Conservation (phyloP, 2,888 invertebrate species). For the Campoletis raptor region DNA sequence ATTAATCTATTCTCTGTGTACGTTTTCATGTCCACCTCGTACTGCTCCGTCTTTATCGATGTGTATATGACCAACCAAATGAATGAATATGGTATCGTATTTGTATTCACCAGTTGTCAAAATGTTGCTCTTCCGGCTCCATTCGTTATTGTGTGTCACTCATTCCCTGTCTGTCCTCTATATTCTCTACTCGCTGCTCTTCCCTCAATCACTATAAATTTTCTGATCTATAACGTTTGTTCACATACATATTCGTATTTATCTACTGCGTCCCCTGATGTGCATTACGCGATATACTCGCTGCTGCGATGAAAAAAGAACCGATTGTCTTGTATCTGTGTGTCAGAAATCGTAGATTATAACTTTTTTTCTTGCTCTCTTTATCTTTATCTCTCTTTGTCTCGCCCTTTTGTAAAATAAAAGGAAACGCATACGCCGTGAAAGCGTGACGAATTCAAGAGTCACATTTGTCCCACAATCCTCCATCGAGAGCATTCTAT, state of each 20-base stretch:
- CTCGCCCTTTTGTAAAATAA: neutral
- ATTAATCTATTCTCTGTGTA: neutral
- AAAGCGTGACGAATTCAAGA: slow-evolving; percentile 31
- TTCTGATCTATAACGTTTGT: neutral
- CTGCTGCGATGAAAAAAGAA: neutral
- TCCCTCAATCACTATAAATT: slow-evolving; percentile 30
- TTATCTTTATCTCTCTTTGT: neutral
- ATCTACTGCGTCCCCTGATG: neutral
- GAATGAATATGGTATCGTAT: slow-evolving; percentile 25
- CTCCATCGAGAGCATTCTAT: neutral
- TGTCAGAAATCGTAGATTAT: neutral
- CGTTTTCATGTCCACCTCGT: neutral
- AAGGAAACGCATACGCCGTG: neutral
- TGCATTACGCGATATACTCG: neutral
- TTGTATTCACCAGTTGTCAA: slow-evolving; percentile 44
- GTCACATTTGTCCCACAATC: neutral
- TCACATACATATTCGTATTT: neutral
- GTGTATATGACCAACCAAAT: slow-evolving; percentile 20
- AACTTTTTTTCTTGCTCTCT: neutral
- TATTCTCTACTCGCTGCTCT: neutral
- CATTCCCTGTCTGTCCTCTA: neutral
- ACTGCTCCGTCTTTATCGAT: neutral
- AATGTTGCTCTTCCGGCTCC: slow-evolving; percentile 46
- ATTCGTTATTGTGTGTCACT: slow-evolving; percentile 46
- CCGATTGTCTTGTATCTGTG: neutral